phyloP scores from a whole-genome alignment of 1,140 invertebrate species.

The Adelges cooleyi region DNA sequence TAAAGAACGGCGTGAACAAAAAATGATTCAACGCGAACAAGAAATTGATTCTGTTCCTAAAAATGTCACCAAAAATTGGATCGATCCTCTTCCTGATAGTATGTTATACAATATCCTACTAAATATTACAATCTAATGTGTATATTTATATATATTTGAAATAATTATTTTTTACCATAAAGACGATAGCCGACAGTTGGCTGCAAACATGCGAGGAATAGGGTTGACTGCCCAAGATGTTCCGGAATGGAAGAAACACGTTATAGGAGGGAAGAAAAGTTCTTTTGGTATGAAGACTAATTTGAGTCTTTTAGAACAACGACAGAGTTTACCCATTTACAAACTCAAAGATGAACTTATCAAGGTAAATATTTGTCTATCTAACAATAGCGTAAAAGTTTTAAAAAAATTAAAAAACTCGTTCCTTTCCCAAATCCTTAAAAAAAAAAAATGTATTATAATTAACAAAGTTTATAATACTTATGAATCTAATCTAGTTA shows the following conservation, averaged over 20 bases:
- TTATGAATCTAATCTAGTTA: too few relatives aligned
- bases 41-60: constrained; percentile 78
- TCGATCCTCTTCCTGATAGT: constrained; percentile 84
- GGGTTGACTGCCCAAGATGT: constrained; percentile 74
- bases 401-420: too few relatives aligned
- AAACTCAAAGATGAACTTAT: constrained; percentile 90
- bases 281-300: constrained; percentile 98
- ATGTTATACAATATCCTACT: constrained; percentile 33
- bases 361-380: too few relatives aligned
- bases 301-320: constrained; percentile 86
- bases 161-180: constrained; percentile 32
- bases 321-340: constrained; percentile 91
- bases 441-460: too few relatives aligned
- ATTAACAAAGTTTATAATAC: too few relatives aligned
- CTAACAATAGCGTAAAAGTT: too few relatives aligned
- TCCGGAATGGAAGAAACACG: constrained; percentile 98
- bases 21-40: constrained; percentile 82
- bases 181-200: constrained; percentile 53
- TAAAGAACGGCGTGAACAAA: constrained; percentile 89
- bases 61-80: constrained; percentile 84
- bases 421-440: too few relatives aligned
- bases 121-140: neutral
- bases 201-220: constrained; percentile 70
- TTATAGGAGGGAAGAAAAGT: constrained; percentile 93
- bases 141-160: neutral